Conservation (phyloP, 64 coral and sea anemone genomes). For the Cladopsammia gracilis region DNA sequence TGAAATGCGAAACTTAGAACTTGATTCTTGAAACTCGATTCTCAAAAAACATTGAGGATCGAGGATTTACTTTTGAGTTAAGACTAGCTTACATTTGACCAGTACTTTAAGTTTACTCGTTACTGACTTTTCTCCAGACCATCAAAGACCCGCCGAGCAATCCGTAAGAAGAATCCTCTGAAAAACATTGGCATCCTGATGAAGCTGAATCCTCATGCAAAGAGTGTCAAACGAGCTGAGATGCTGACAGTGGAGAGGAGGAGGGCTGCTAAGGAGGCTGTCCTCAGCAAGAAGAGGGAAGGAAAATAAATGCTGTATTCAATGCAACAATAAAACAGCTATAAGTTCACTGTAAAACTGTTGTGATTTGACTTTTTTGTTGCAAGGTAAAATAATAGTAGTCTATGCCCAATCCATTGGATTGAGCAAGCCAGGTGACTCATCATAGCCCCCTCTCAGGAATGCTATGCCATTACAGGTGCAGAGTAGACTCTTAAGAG, state of each 20-base stretch:
- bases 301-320: conserved; percentile 63
- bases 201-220: conserved; percentile 89
- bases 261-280: conserved; percentile 72
- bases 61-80: no score
- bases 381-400: no score
- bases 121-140: conserved; percentile 38
- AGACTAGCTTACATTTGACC: no score
- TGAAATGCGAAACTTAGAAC: no score
- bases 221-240: conserved; percentile 75
- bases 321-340: conserved; percentile 21
- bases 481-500: no score
- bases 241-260: conserved; percentile 74
- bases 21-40: no score
- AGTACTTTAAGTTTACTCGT: background rate
- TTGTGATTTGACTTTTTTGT: background rate
- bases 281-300: conserved; percentile 78
- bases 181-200: conserved; percentile 90
- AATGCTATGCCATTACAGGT: no score
- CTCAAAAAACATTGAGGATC: no score
- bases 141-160: conserved; percentile 53
- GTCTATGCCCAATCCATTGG: no score
- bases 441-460: no score
- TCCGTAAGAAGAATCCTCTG: conserved; percentile 97
- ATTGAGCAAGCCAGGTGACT: no score
- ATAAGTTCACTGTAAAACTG: background rate